These are phyloP conservation scores for Brachionus koreanus DNA, from an alignment of 1,140 invertebrate species.

Conservation along the genomic window DNA sequence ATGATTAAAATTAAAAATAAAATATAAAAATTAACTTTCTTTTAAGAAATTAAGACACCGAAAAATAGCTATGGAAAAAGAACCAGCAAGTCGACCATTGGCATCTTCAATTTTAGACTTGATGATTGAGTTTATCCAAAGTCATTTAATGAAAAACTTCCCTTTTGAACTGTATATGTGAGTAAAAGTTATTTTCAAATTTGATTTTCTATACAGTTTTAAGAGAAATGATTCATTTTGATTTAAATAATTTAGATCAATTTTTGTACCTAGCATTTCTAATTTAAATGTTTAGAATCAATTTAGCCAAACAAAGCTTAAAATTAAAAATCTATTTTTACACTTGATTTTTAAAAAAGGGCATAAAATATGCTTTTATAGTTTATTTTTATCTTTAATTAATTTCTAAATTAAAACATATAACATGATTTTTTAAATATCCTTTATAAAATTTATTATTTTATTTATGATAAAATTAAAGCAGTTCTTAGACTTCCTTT, in stretches of 20 bases:
- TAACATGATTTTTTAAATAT: too few species aligned
- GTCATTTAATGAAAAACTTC: slow-evolving; percentile 79
- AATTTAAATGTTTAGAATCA: too few species aligned
- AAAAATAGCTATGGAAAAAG: slow-evolving; percentile 70
- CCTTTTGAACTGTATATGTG: neutral
- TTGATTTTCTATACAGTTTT: too few species aligned
- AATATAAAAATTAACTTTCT: slow-evolving; percentile 30
- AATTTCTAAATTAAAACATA: too few species aligned
- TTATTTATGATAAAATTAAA: too few species aligned
- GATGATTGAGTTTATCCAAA: slow-evolving; percentile 89
- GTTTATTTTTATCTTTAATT: too few species aligned
- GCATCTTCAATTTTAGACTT: slow-evolving; percentile 81
- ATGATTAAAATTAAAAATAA: slow-evolving; percentile 56
- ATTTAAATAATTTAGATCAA: neutral
- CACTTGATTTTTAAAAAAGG: too few species aligned
- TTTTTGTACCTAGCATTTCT: neutral
- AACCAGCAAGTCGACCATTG: slow-evolving; percentile 73
- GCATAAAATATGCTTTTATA: too few species aligned
- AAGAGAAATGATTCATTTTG: neutral
- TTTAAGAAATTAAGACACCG: slow-evolving; percentile 80
- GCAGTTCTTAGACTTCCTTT: too few species aligned
- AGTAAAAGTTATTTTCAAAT: neutral
- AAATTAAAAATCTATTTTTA: too few species aligned
- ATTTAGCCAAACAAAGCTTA: too few species aligned
- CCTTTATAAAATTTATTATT: too few species aligned